phyloP scores from a whole-genome alignment of 37 sponge, comb jelly and placozoan genomes.

The Halichondria panicea region DNA sequence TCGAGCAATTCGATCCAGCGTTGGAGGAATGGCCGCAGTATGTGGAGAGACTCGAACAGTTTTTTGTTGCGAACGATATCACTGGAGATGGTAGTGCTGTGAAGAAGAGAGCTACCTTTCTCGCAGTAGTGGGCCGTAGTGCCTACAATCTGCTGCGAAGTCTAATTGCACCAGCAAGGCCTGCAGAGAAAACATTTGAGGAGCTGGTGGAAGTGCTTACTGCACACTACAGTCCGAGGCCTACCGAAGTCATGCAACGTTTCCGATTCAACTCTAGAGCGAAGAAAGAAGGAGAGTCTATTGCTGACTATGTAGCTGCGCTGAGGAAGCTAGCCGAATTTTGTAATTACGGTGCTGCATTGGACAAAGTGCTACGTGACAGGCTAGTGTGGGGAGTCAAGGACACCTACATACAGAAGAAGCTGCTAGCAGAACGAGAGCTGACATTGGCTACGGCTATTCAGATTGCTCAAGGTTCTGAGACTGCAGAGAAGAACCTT shows the following conservation, averaged over 20 bases:
- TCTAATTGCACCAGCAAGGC: slow-evolving; percentile 21
- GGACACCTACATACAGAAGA: slow-evolving; percentile 5
- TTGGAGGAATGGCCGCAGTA: slow-evolving; percentile 28
- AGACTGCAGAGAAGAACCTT: slow-evolving; percentile 24
- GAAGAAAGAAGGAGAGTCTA: slow-evolving; percentile 23
- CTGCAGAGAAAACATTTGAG: slow-evolving; percentile 27
- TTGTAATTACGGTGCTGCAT: slow-evolving; percentile 22
- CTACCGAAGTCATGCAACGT: slow-evolving; percentile 21
- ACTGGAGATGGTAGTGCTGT: neutral
- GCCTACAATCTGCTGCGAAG: slow-evolving; percentile 7
- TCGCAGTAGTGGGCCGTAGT: slow-evolving; percentile 1
- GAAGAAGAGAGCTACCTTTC: neutral
- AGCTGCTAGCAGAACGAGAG: slow-evolving; percentile 4
- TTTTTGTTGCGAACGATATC: slow-evolving; percentile 26
- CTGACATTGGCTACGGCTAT: slow-evolving; percentile 24
- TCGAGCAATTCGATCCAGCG: slow-evolving; percentile 5
- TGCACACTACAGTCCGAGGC: slow-evolving; percentile 23
- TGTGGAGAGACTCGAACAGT: slow-evolving; percentile 7
- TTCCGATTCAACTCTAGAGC: slow-evolving; percentile 30
- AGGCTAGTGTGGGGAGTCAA: slow-evolving; percentile 37
- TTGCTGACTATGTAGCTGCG: slow-evolving; percentile 37
- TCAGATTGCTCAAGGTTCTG: slow-evolving; percentile 12
- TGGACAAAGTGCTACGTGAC: slow-evolving; percentile 38
- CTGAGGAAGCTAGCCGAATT: slow-evolving; percentile 11
- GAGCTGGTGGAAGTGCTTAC: slow-evolving; percentile 15